phyloP scores from a whole-genome alignment of 2,888 invertebrate genomes.

The Scaptomyza cyrtandrae region DNA sequence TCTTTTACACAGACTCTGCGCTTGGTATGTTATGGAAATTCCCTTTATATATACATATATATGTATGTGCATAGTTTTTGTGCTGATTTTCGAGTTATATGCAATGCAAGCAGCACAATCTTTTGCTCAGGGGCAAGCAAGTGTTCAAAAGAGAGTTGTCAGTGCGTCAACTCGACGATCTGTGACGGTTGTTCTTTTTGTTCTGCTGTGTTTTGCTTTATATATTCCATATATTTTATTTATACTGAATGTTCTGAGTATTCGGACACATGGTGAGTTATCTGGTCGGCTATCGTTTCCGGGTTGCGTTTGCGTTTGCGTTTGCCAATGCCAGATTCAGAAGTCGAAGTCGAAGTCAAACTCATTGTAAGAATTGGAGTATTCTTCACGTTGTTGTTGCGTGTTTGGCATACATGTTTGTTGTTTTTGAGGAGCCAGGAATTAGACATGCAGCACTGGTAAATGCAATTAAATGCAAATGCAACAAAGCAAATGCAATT shows the following conservation, averaged over 20 bases:
- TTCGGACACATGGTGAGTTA: constrained; percentile 50
- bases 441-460: constrained; percentile 66
- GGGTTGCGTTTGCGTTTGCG: constrained; percentile 29
- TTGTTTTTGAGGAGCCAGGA: background rate
- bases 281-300: constrained; percentile 55
- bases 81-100: constrained; percentile 24
- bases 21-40: background rate
- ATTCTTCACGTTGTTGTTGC: constrained; percentile 5
- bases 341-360: background rate
- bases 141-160: constrained; percentile 12
- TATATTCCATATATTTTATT: constrained; percentile 8
- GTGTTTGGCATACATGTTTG: constrained; percentile 36
- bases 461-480: constrained; percentile 61
- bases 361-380: background rate
- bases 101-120: constrained; percentile 13
- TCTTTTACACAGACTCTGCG: too few relatives aligned
- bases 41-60: background rate
- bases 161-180: constrained; percentile 41
- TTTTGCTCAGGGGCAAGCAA: constrained; percentile 42
- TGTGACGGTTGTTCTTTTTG: background rate
- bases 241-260: constrained; percentile 20
- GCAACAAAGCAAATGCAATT: constrained; percentile 39
- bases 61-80: constrained; percentile 6
- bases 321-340: constrained; percentile 21
- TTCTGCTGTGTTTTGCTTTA: background rate